Evolutionary conservation across 2,797 vertebrate genomes (phyloP).

Genomic region (Peromyscus aztecus): DNA sequence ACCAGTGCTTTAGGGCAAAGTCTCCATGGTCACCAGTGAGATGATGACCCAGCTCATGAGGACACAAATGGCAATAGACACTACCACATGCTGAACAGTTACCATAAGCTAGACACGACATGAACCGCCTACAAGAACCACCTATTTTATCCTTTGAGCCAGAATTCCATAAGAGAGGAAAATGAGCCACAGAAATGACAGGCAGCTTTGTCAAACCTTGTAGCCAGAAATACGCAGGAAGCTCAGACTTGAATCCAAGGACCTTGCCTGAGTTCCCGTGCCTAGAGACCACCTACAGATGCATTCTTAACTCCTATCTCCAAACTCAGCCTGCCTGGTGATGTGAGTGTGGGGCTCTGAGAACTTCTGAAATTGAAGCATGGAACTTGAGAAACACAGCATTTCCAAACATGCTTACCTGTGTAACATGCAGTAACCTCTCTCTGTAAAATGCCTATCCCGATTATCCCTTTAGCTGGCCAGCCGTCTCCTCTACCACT

Average conservation of each 20-base stretch:
- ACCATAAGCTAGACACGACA: background rate
- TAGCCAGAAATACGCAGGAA: background rate
- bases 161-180: background rate
- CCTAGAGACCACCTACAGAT: background rate
- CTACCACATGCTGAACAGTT: background rate
- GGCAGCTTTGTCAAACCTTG: background rate
- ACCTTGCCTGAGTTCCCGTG: background rate
- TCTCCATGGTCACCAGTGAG: background rate
- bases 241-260: background rate
- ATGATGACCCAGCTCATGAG: background rate
- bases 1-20: background rate
- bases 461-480: background rate
- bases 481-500: no score
- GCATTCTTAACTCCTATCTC: background rate
- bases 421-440: background rate
- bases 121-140: background rate
- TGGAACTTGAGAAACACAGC: background rate
- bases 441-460: background rate
- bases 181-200: background rate
- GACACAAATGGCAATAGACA: background rate
- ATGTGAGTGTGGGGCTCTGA: background rate
- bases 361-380: background rate
- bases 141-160: background rate
- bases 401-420: background rate
- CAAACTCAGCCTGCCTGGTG: background rate